Percentiles rank a stretch among this genome's conserved stretches.
These are phyloP conservation scores for Antechinus stuartii DNA, from an alignment of 2,113 vertebrate species.

Conservation along the genomic window DNA sequence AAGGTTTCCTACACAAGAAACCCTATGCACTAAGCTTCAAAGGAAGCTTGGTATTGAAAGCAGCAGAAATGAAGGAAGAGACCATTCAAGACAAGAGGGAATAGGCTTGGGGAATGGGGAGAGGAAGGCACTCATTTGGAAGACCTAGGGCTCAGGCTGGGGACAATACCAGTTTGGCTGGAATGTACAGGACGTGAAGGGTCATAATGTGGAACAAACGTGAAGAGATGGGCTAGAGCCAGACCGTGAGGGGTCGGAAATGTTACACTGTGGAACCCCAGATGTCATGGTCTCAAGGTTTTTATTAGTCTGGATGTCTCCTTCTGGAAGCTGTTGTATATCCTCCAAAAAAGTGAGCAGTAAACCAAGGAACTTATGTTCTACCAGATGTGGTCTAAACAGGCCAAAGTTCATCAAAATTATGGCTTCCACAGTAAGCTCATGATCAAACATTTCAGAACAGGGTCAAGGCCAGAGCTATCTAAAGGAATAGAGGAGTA, in stretches of 20 bases:
- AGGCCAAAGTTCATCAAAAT: neutral
- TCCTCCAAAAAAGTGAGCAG: neutral
- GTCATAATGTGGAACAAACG: neutral
- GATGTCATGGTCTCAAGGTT: neutral
- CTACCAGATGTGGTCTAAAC: neutral
- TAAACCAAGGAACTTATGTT: neutral
- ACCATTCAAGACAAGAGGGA: neutral
- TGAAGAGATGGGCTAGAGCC: conserved; percentile 10
- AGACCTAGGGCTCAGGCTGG: neutral
- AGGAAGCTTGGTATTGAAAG: neutral
- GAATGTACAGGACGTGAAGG: neutral
- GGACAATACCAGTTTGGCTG: neutral
- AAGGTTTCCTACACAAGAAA: neutral
- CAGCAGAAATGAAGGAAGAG: neutral
- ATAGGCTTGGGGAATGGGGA: neutral
- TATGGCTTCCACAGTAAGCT: neutral
- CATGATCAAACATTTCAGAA: neutral
- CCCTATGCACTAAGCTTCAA: neutral
- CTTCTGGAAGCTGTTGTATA: conserved; percentile 33
- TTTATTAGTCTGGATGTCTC: conserved; percentile 31
- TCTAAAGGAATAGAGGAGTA: conserved; percentile 21
- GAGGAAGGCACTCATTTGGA: neutral
- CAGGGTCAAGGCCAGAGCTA: neutral
- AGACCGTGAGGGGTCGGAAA: neutral
- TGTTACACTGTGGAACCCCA: neutral